Evolutionary conservation across 2,113 vertebrate genomes (phyloP).

Genomic region (Emydura subglobosa): DNA sequence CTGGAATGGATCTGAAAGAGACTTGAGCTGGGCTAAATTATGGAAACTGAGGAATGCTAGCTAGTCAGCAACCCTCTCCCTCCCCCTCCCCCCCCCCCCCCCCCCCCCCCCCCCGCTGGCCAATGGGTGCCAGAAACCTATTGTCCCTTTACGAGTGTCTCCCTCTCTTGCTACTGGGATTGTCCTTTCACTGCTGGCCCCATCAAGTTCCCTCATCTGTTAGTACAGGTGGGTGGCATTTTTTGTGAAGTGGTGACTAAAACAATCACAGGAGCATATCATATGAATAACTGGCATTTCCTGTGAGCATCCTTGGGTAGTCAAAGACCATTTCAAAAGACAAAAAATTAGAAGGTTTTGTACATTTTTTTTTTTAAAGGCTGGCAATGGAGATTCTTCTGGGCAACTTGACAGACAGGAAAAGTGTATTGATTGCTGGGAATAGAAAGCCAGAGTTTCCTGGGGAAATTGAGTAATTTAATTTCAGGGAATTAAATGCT

Average conservation of each 20-base stretch:
- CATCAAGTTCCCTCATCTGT: too few species aligned
- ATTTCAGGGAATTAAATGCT: not conserved
- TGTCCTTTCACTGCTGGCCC: too few species aligned
- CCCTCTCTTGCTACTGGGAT: too few species aligned
- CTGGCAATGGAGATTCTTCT: slow-evolving; percentile 70
- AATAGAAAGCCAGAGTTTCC: slow-evolving; percentile 68
- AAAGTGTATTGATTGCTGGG: slow-evolving; percentile 73
- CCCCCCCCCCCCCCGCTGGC: not conserved
- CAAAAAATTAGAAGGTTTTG: slow-evolving; percentile 34
- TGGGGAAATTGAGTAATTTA: slow-evolving; percentile 9
- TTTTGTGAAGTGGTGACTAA: slow-evolving; percentile 27
- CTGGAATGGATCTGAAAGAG: too few species aligned
- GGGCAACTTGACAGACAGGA: slow-evolving; percentile 65
- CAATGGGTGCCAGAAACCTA: too few species aligned
- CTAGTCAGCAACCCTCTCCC: too few species aligned
- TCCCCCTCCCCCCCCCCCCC: too few species aligned
- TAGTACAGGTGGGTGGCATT: too few species aligned
- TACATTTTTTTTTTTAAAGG: slow-evolving; percentile 59
- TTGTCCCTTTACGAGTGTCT: too few species aligned
- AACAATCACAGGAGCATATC: not conserved
- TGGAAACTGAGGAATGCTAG: too few species aligned
- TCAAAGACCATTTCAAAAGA: slow-evolving; percentile 34
- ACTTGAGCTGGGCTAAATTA: too few species aligned
- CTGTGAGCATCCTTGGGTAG: not conserved
- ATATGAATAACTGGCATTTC: not conserved